These are phyloP conservation scores for Motacilla tschutschensis DNA, from an alignment of 2,113 vertebrate species.

Conservation along the genomic window DNA sequence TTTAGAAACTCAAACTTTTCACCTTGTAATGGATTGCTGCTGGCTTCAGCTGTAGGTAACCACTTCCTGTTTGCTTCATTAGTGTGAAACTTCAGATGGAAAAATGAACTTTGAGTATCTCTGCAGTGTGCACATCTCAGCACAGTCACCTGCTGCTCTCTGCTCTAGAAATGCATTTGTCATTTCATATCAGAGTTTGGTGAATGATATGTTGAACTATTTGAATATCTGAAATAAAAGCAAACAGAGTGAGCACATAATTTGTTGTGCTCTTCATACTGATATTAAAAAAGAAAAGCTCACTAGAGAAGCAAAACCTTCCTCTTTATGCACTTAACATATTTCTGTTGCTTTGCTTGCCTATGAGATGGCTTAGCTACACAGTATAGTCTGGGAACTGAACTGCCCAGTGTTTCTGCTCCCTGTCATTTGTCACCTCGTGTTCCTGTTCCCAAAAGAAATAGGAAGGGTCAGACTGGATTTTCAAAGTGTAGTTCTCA, in stretches of 20 bases:
- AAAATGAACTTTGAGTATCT: not conserved
- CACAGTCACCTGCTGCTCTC: not conserved
- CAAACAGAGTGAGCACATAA: not conserved
- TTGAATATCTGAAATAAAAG: not conserved
- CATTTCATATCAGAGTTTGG: not conserved
- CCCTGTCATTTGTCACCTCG: not conserved
- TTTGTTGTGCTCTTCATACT: not conserved
- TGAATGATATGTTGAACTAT: not conserved
- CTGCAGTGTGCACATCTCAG: not conserved
- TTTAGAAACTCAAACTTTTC: not conserved
- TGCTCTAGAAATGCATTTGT: not conserved
- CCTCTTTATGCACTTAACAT: not conserved
- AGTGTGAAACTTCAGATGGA: not conserved
- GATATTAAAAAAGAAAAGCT: not conserved
- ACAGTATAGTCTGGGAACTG: not conserved
- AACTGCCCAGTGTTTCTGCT: not conserved
- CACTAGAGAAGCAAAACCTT: not conserved
- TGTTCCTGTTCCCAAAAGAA: not conserved
- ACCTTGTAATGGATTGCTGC: not conserved
- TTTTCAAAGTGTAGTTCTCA: not conserved
- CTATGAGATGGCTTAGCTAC: not conserved
- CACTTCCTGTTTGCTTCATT: constrained; percentile 43
- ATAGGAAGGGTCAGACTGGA: not conserved
- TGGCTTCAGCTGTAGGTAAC: not conserved
- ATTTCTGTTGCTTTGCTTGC: not conserved